These are phyloP conservation scores for Bos indicus DNA, from an alignment of 2,113 vertebrate genomes.

Conservation along the genomic window DNA sequence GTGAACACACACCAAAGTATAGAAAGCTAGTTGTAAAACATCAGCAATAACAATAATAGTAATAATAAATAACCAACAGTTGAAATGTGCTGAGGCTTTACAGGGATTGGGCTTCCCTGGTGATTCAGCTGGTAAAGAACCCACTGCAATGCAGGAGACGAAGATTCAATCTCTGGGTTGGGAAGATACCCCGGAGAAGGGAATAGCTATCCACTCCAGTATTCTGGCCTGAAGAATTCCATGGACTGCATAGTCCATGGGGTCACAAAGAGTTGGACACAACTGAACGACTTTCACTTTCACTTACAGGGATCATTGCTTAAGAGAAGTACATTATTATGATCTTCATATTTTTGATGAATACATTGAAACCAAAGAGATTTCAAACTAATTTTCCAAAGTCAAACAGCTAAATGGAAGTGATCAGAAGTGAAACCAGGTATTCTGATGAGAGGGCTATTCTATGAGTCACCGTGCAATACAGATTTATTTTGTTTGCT, in stretches of 20 bases:
- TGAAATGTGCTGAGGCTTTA: not conserved
- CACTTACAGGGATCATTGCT: not conserved
- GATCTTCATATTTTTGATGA: not conserved
- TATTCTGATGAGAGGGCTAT: not conserved
- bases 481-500: not conserved
- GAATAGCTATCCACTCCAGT: not conserved
- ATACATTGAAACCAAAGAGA: not conserved
- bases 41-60: not conserved
- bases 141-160: not conserved
- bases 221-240: not conserved
- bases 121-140: not conserved
- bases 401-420: not conserved
- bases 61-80: not conserved
- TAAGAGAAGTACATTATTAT: not conserved
- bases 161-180: not conserved
- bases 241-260: not conserved
- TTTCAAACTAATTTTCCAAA: not conserved
- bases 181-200: not conserved
- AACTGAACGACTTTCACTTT: not conserved
- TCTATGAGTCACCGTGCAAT: not conserved
- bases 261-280: not conserved
- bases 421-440: not conserved
- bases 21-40: not conserved
- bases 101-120: not conserved
- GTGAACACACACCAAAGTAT: not conserved